phyloP scores from a whole-genome alignment of 2,797 vertebrate species.

The Phoeniculus purpureus region DNA sequence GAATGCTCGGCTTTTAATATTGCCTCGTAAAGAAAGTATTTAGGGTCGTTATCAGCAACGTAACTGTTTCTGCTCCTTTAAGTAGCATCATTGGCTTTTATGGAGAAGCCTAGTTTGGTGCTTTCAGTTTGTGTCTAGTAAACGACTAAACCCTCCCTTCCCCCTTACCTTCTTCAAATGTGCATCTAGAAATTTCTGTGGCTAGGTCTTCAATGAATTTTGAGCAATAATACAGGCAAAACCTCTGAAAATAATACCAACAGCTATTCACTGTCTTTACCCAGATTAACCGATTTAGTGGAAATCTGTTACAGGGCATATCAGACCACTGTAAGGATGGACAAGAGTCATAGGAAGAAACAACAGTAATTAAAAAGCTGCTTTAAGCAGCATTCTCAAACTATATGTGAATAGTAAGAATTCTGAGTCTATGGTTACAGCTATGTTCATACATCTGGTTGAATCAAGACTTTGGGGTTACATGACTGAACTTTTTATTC shows the following conservation, averaged over 20 bases:
- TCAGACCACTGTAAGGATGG: not conserved
- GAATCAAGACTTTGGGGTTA: constrained; percentile 9
- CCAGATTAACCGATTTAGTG: not conserved
- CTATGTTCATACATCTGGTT: not conserved
- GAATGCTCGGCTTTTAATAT: not conserved
- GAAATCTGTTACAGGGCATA: not conserved
- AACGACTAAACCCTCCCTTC: not conserved
- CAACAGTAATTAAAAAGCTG: not conserved
- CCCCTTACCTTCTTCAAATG: not conserved
- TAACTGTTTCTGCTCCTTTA: not conserved
- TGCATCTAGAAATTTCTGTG: not conserved
- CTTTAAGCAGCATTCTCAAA: constrained; percentile 8
- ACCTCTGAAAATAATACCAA: not conserved
- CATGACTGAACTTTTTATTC: not conserved
- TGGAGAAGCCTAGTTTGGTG: not conserved
- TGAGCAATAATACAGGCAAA: not conserved
- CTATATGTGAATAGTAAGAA: constrained; percentile 18
- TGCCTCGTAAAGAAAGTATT: not conserved
- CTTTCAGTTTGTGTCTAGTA: not conserved
- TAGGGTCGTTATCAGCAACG: not conserved
- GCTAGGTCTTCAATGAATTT: not conserved
- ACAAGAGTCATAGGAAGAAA: not conserved
- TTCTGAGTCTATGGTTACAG: not conserved
- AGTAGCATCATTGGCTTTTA: not conserved
- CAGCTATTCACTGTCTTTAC: not conserved